Evolutionary conservation across 2,113 vertebrate species (phyloP).

Genomic region (Sprattus sprattus): DNA sequence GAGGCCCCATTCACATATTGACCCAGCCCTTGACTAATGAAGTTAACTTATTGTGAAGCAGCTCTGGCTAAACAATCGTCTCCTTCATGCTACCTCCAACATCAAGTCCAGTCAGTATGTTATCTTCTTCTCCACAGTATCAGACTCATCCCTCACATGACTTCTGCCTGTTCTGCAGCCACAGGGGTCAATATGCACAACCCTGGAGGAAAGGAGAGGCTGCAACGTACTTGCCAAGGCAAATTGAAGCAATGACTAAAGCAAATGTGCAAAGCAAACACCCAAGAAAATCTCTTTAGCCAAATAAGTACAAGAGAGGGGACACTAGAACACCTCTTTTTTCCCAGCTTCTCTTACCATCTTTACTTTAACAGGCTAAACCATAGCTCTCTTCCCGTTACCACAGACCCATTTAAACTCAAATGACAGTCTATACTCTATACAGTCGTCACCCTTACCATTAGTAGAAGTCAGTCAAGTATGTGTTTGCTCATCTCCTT

Average conservation of each 20-base stretch:
- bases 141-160: slow-evolving; percentile 1
- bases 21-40: slow-evolving; percentile 12
- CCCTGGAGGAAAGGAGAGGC: not conserved
- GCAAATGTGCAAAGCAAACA: not conserved
- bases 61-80: slow-evolving; percentile 12
- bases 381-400: too few relatives aligned
- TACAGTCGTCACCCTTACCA: not conserved
- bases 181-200: not conserved
- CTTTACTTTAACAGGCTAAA: too few relatives aligned
- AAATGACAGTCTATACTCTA: not conserved
- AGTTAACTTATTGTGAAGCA: not conserved
- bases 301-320: not conserved
- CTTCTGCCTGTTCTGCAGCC: not conserved
- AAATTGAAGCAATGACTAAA: not conserved
- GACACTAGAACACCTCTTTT: too few relatives aligned
- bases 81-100: slow-evolving; percentile 5
- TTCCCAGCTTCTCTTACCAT: too few relatives aligned
- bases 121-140: not conserved
- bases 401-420: not conserved
- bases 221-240: not conserved
- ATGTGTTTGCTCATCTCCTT: not conserved
- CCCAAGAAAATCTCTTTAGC: not conserved
- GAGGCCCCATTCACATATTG: not conserved
- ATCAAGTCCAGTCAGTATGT: not conserved
- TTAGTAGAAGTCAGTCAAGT: not conserved